Evolutionary conservation across 2,797 vertebrate species (phyloP), one percentile per base, ranked within the genome.

Genomic region (Eulemur coronatus): DNA sequence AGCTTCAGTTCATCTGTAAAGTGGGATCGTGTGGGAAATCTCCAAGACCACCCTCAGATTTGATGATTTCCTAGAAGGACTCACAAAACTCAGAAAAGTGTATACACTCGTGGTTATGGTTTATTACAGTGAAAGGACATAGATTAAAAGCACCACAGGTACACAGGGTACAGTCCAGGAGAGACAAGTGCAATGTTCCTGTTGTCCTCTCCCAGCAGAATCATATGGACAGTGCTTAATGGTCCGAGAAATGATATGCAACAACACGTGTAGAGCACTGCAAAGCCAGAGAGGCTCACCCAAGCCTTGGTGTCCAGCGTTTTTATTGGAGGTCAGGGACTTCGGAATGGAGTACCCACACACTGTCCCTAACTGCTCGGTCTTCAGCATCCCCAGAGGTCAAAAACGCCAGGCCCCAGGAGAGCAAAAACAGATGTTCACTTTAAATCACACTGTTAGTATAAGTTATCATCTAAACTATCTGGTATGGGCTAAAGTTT

Each of bases 1-100:
- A 72, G 35, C 50, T 76, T 78, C 41, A 50, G 55, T 30, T 93
- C n/a, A 17, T 84, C 65, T 33, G 12, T 65, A 89, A 92, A 61
- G 6, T 33, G 43, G 6, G 46, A 13, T 79, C 67, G n/a, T 55
- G 24, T 22, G 5, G 35, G 30, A 81, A 46, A 22, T 92, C 72
- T 30, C 65, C 18, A 76, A 86, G 70, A 61, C 18, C 41, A 85
- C 28, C 17, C n/a, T n/a, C 20, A 61, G 50, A 15, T 85, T 30
- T 57, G 5, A n/a, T 33, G 41, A 63, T 75, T 94, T 24, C 52
- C 46, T 15, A 43, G 61, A 92, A 76, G 14, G 8, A 76, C 26
- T 81, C 46, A 43, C 9, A 8, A 72, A 79, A 84, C 61, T 82
- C 43, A 65, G 33, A 75, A 91, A 48, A 89, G 2, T 12, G 35